These are phyloP conservation scores for Danio choprae DNA, from an alignment of 2,797 vertebrate genomes.

Conservation along the genomic window DNA sequence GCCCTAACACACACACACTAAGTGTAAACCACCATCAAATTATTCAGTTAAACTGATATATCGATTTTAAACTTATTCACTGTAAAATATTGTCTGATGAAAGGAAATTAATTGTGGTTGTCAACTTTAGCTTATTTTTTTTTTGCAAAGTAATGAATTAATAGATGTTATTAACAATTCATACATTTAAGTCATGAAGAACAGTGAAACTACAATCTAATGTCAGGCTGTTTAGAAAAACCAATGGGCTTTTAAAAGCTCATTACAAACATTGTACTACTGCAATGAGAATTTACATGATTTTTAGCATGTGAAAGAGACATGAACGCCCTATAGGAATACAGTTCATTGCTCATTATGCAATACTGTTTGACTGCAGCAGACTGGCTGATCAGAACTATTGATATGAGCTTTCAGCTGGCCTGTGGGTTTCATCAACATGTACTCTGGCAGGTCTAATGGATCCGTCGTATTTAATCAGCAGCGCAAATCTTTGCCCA, in stretches of 20 bases:
- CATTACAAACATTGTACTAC: background rate
- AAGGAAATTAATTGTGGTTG: background rate
- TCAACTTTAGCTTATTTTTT: background rate
- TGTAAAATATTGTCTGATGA: background rate
- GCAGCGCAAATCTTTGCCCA: slow-evolving; percentile 10
- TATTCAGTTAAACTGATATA: background rate
- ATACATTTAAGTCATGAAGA: background rate
- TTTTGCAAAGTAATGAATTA: too few relatives aligned
- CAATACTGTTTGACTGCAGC: background rate
- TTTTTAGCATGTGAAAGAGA: background rate
- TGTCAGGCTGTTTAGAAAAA: background rate
- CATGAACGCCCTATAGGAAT: background rate
- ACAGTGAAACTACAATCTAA: background rate
- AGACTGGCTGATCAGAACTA: background rate
- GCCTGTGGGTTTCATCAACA: background rate
- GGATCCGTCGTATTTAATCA: slow-evolving; percentile 18
- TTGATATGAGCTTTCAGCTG: background rate
- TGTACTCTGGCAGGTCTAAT: background rate
- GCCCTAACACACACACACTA: too few relatives aligned
- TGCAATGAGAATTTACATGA: background rate
- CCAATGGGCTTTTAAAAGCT: background rate
- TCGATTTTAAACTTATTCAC: background rate
- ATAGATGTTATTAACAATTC: too few relatives aligned
- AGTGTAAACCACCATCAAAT: background rate
- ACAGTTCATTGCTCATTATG: background rate